Evolutionary conservation across 2,888 invertebrate genomes (phyloP), one percentile per base, ranked within the genome.

Genomic region (Gymnoscelis rufifasciata): DNA sequence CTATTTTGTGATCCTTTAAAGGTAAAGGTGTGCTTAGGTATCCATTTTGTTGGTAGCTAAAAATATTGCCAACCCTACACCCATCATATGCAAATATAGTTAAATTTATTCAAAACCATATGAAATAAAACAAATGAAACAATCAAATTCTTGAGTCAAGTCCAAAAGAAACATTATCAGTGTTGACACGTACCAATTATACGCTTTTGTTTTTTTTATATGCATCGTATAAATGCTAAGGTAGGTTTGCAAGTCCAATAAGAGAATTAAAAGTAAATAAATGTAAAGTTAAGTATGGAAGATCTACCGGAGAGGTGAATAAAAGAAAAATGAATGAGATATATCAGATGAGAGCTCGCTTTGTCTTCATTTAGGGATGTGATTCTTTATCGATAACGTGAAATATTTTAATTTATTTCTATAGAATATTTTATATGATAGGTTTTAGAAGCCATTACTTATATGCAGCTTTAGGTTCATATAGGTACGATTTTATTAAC

Each of bases 221-320:
- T 12, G 27, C n/a, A 38, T 45, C 40, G 48, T 30, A 47, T 46
- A 36, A 40, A 43, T 45, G 29, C 43, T 36, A 19, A 51, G 14
- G 23, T 39, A 51, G 14, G 23, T 39, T 54, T 46, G 57, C 62
- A 60, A 63, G 27, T 29, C 46, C 59, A 68, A 61, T 55, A 62
- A 63, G 52, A 59, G 43, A 47, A 58, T 52, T 57, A 63, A 72
- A 69, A 66, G 55, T 14, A 74, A 79, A 75, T 69, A 76, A 75
- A 74, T 66, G 10, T 60, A 60, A 58, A 14, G 66, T 62, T 64
- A 71, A 77, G 75, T 76, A 78, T 74, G 72, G 75, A 68, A 74
- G 74, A 73, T 83, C 78, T 75, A 72, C 70, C 59, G 66, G 76
- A 78, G 79, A 81, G 80, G 77, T 77, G 68, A 68, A 66, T 63